Evolutionary conservation across 2,888 invertebrate genomes (phyloP).

Genomic region (Trichopoda pennipes): DNA sequence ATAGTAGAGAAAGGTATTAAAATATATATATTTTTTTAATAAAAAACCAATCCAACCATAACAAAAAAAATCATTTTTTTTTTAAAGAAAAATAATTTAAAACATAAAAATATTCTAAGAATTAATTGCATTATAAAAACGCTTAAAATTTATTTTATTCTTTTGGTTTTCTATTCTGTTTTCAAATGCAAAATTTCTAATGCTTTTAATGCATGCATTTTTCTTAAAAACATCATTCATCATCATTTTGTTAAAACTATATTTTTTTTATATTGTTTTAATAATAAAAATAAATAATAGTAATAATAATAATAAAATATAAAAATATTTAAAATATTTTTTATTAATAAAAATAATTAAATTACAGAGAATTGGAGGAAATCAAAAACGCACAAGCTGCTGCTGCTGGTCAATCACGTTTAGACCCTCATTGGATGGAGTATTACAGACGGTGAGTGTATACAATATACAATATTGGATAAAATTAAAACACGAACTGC

Average conservation of each 20-base stretch:
- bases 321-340: neutral
- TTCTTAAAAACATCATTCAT: too few relatives aligned
- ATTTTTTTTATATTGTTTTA: neutral
- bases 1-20: conserved; percentile 81
- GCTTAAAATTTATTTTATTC: conserved; percentile 35
- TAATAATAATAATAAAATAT: too few relatives aligned
- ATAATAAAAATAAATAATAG: neutral
- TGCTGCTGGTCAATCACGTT: conserved; percentile 84
- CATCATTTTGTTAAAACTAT: neutral
- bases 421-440: conserved; percentile 93
- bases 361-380: conserved; percentile 88
- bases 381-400: conserved; percentile 86
- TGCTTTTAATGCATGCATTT: neutral
- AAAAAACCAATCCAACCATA: conserved; percentile 68
- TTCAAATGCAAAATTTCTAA: conserved; percentile 35
- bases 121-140: conserved; percentile 14
- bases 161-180: conserved; percentile 36
- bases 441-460: conserved; percentile 85
- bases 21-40: conserved; percentile 68
- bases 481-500: too few relatives aligned
- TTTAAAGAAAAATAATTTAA: too few relatives aligned
- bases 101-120: conserved; percentile 50
- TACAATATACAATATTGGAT: too few relatives aligned
- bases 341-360: conserved; percentile 21
- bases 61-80: conserved; percentile 10